phyloP scores from a whole-genome alignment of 2,797 vertebrate genomes.

The Enteromius thamalakanensis region DNA sequence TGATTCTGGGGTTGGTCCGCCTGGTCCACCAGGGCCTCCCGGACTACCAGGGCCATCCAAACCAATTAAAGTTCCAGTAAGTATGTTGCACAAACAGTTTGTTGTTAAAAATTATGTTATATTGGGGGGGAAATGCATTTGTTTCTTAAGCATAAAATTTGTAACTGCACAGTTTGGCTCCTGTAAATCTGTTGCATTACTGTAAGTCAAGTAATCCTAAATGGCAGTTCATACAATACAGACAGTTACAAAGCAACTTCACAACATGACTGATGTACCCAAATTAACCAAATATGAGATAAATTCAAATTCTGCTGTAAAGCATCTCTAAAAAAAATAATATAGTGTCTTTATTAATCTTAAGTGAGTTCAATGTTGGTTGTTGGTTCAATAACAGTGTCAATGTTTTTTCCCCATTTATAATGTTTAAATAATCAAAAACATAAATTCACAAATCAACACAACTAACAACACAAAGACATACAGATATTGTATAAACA shows the following conservation, averaged over 20 bases:
- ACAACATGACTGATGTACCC: not conserved
- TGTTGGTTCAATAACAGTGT: not conserved
- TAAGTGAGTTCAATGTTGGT: not conserved
- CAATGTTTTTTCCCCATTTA: too few species aligned
- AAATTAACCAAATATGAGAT: not conserved
- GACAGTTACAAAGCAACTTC: not conserved
- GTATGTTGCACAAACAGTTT: conserved; percentile 1
- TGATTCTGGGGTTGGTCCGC: conserved; percentile 72
- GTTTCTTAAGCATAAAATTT: not conserved
- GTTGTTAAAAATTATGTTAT: not conserved
- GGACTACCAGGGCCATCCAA: conserved; percentile 57
- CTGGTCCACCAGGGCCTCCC: conserved; percentile 75
- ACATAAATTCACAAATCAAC: too few species aligned
- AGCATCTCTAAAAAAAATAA: not conserved
- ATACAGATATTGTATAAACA: not conserved
- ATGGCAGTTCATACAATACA: not conserved
- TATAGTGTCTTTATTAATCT: not conserved
- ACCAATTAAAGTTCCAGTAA: conserved; percentile 41
- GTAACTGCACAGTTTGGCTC: not conserved
- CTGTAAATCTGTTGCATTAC: not conserved
- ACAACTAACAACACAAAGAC: too few species aligned
- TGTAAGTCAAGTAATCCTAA: not conserved
- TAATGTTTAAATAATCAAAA: too few species aligned
- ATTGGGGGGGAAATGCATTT: not conserved
- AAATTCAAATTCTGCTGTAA: not conserved